Evolutionary conservation across 1,140 invertebrate genomes (phyloP).

Genomic region (Choristoneura fumiferana): DNA sequence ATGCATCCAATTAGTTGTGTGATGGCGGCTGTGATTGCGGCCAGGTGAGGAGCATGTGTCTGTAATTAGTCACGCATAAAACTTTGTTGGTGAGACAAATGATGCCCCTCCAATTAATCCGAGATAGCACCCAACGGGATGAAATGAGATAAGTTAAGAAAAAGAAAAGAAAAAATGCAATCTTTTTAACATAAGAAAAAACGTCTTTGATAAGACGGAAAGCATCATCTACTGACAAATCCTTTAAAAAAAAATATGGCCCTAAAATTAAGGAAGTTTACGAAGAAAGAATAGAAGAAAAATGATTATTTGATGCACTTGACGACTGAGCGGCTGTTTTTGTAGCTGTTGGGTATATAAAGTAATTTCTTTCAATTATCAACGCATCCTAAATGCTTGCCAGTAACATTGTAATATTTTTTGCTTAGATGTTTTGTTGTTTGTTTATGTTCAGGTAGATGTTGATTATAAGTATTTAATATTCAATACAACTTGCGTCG

Average conservation of each 20-base stretch:
- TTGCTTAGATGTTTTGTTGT: no score
- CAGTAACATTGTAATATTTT: no score
- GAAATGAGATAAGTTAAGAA: no score
- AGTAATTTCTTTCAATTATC: slow-evolving; percentile 15
- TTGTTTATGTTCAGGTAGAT: no score
- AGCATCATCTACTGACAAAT: no score
- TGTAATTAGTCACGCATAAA: slow-evolving; percentile 17
- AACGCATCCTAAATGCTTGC: slow-evolving; percentile 6
- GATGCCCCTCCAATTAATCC: neutral
- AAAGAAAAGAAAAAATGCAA: no score
- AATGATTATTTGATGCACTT: neutral
- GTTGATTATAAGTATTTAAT: no score
- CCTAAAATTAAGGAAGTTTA: no score
- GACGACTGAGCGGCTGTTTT: neutral
- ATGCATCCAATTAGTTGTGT: slow-evolving; percentile 17
- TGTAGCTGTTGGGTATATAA: slow-evolving; percentile 1
- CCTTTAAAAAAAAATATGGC: no score
- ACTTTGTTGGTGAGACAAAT: slow-evolving; percentile 9
- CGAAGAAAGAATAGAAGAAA: neutral
- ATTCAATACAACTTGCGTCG: no score
- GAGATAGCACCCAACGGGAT: neutral
- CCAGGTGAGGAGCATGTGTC: slow-evolving; percentile 11
- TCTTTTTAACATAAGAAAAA: no score
- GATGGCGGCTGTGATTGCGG: slow-evolving; percentile 10
- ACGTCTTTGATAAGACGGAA: no score